Conservation (phyloP, 1,140 invertebrate species). For the Anoplophora glabripennis region DNA sequence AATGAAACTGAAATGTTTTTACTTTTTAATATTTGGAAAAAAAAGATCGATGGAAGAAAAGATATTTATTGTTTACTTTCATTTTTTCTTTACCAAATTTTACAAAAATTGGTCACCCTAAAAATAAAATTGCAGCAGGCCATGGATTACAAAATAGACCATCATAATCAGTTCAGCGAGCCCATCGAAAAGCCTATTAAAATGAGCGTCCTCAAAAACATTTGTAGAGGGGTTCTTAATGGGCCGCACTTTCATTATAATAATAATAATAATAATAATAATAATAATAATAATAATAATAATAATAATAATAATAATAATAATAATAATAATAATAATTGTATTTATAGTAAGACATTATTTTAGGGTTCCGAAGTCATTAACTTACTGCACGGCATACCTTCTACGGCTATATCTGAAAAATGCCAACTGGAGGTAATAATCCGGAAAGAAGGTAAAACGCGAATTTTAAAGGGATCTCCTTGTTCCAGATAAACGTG, state of each 20-base stretch:
- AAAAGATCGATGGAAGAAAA: no score
- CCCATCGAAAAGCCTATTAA: no score
- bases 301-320: not conserved
- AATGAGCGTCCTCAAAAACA: not conserved
- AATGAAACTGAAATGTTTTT: no score
- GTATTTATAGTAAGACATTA: conserved; percentile 6
- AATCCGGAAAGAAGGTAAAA: not conserved
- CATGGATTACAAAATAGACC: no score
- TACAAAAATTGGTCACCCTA: no score
- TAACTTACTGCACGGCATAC: conserved; percentile 27
- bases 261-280: not conserved
- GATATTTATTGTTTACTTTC: no score
- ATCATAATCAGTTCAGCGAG: no score
- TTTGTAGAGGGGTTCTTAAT: not conserved
- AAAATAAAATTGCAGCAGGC: no score
- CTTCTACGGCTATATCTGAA: conserved; percentile 17
- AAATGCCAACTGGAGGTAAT: conserved; percentile 21
- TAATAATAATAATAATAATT: not conserved
- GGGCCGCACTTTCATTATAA: not conserved
- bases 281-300: not conserved
- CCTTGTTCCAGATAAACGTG: conserved; percentile 25
- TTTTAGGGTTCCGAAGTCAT: conserved; percentile 28
- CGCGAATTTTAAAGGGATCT: not conserved
- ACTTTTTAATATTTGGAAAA: no score
- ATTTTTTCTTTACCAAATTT: no score